Evolutionary conservation across 1,140 invertebrate genomes (phyloP).

Genomic region (Drosophila persimilis): DNA sequence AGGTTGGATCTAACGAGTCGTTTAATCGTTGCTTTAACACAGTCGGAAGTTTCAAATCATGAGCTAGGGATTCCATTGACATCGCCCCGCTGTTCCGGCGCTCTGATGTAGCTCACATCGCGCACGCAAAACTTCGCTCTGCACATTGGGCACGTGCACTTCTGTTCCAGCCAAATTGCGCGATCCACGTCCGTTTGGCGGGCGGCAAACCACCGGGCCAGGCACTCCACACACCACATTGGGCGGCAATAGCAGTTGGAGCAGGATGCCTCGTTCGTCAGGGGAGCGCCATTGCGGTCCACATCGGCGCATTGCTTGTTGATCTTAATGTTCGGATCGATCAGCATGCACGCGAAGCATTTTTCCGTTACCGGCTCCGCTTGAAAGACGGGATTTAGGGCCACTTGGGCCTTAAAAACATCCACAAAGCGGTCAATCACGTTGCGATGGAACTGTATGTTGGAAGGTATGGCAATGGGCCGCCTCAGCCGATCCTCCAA

Average conservation of each 20-base stretch:
- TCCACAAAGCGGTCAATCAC: slow-evolving; percentile 92
- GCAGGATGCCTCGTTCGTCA: slow-evolving; percentile 82
- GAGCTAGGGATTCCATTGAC: slow-evolving; percentile 14
- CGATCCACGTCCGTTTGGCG: slow-evolving; percentile 90
- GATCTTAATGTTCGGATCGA: slow-evolving; percentile 91
- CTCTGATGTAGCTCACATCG: slow-evolving; percentile 87
- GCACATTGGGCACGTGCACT: slow-evolving; percentile 95
- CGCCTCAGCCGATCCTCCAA: slow-evolving; percentile 90
- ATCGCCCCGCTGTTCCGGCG: neutral
- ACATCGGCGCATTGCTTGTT: slow-evolving; percentile 87
- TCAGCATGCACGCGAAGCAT: slow-evolving; percentile 95
- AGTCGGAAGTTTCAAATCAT: slow-evolving; percentile 40
- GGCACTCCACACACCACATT: slow-evolving; percentile 94
- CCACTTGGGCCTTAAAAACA: slow-evolving; percentile 90
- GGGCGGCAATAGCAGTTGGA: slow-evolving; percentile 88
- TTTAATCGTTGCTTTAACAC: slow-evolving; percentile 24
- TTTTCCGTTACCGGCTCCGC: slow-evolving; percentile 89
- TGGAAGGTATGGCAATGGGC: slow-evolving; percentile 89
- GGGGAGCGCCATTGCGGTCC: slow-evolving; percentile 66
- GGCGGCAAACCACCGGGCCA: slow-evolving; percentile 95
- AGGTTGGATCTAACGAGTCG: slow-evolving; percentile 42
- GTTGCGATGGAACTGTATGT: slow-evolving; percentile 91
- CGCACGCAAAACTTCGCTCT: slow-evolving; percentile 93
- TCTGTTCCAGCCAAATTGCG: slow-evolving; percentile 92
- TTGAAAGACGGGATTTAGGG: slow-evolving; percentile 88